phyloP scores from a whole-genome alignment of 2,113 vertebrate genomes.

The Dinomys branickii region DNA sequence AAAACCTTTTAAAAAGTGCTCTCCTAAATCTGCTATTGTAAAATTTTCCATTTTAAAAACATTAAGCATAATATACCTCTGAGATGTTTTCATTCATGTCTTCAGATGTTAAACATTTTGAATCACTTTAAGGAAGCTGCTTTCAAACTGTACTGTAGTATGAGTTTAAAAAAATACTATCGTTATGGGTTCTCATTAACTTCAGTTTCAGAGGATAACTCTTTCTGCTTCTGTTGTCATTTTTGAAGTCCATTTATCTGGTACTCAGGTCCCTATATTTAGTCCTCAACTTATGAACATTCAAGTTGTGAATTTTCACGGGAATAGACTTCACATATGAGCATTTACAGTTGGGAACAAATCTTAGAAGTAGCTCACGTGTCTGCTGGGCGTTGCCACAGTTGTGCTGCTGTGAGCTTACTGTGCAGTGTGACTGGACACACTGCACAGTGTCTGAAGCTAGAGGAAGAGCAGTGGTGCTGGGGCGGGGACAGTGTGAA shows the following conservation, averaged over 20 bases:
- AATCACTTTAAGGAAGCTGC: constrained; percentile 17
- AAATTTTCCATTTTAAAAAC: background rate
- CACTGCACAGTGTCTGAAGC: background rate
- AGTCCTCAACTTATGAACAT: background rate
- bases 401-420: background rate
- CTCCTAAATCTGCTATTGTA: constrained; percentile 1
- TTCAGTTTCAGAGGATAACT: constrained; percentile 51
- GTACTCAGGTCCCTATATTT: constrained; percentile 5
- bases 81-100: constrained; percentile 30
- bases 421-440: background rate
- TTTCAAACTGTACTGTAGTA: constrained; percentile 38
- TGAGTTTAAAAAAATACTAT: constrained; percentile 50
- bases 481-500: background rate
- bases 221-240: background rate
- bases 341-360: background rate
- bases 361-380: background rate
- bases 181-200: background rate
- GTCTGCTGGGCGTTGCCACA: background rate
- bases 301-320: background rate
- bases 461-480: background rate
- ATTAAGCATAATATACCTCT: constrained; percentile 14
- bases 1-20: background rate
- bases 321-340: background rate
- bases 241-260: constrained; percentile 45
- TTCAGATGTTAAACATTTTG: constrained; percentile 29